phyloP scores from a whole-genome alignment of 2,888 invertebrate genomes.

The Rotaria sp. region DNA sequence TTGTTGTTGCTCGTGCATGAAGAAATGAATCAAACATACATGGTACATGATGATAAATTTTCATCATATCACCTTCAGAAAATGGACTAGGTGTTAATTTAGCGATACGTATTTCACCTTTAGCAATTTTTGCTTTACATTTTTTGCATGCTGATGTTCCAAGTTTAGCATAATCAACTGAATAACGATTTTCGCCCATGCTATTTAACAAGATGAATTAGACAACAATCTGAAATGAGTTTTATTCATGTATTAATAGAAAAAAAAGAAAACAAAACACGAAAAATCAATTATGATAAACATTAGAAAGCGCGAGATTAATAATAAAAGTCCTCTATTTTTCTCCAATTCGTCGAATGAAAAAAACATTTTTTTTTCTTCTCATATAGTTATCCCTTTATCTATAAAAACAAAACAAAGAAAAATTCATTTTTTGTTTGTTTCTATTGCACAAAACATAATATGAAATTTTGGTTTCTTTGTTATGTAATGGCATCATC shows the following conservation, averaged over 20 bases:
- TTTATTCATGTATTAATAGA: background rate
- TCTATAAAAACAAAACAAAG: background rate
- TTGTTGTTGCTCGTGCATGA: constrained; percentile 72
- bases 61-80: constrained; percentile 63
- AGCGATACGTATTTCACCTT: constrained; percentile 68
- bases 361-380: background rate
- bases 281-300: background rate
- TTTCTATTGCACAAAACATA: background rate
- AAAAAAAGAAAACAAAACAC: background rate
- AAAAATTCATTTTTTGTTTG: background rate
- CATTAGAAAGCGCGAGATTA: background rate
- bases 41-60: constrained; percentile 70
- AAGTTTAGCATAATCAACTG: constrained; percentile 68
- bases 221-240: background rate
- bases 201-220: background rate
- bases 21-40: constrained; percentile 73
- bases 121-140: constrained; percentile 71
- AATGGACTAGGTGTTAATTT: constrained; percentile 73
- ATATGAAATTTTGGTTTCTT: no score
- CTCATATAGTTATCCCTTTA: background rate
- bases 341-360: background rate
- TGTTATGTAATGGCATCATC: no score
- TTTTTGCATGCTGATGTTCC: constrained; percentile 76
- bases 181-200: constrained; percentile 37
- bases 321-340: background rate